Evolutionary conservation across 64 coral and sea anemone genomes (phyloP), one percentile per base, ranked within the genome.

Genomic region (Platygyra sinensis): DNA sequence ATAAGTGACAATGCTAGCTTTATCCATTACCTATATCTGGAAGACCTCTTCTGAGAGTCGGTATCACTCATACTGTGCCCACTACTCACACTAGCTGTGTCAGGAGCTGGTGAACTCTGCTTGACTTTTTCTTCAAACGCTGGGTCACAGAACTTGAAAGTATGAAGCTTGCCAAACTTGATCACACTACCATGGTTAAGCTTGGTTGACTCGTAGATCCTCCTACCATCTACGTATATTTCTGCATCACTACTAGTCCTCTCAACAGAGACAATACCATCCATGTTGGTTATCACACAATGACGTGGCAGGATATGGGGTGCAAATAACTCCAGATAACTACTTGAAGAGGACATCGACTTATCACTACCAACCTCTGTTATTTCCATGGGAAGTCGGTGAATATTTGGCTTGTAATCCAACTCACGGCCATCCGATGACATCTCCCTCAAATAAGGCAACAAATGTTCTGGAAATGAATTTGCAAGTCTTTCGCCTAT

Each of bases 331-430:
- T 90, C 73, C 33, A 97, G 78, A 32, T 94, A 90, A 62, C 87
- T 97, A 9, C 77, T 88, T 74, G 89, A 89, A 60, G 95, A 86
- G 25, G 83, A 87, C 73, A 93, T 83, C 5, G 92, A 94, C 79
- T 94, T 97, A 72, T 97, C 95, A 71, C 95, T 97, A 20, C 95
- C 95, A 10, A 97, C 92, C 38, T 97, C 95, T 8, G 95, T 97
- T 49, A 93, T 89, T 62, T 94, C 93, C 95, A 97, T 97, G 22
- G 90, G 95, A 16, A 97, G 79, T 9, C 95, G 75, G 62, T 91
- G 74, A 60, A 91, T 77, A 49, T 85, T 77, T 38, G 88, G 82
- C 19, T 83, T 59, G 60, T 93, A 86, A 24, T 94, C 83, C 0
- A 94, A 27, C 29, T 97, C 91, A 72, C 82, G 86, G 11, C 95